Conservation (phyloP, 2,888 invertebrate genomes). For the Salpingus planirostris region DNA sequence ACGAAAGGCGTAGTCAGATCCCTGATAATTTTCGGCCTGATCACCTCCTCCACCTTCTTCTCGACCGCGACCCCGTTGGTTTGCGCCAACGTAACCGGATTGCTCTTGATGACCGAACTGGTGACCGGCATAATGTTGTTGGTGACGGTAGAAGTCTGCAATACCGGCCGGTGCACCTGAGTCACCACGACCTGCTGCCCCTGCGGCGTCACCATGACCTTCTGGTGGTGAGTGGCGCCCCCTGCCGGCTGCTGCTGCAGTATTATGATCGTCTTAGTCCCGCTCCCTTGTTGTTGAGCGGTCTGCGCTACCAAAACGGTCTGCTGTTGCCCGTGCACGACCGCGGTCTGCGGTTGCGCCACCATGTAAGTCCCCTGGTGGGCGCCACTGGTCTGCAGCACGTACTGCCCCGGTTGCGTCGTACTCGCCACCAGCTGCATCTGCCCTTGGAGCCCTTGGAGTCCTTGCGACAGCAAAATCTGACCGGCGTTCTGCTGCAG, state of each 20-base stretch:
- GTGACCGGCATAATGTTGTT: slow-evolving; percentile 39
- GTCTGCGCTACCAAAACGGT: slow-evolving; percentile 60
- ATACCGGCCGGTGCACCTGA: slow-evolving; percentile 47
- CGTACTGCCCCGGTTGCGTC: slow-evolving; percentile 43
- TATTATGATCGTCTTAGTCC: slow-evolving; percentile 62
- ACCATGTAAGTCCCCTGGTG: slow-evolving; percentile 57
- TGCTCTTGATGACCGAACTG: slow-evolving; percentile 28
- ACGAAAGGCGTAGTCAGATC: slow-evolving; percentile 51
- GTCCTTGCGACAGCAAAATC: slow-evolving; percentile 35
- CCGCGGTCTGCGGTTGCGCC: slow-evolving; percentile 54
- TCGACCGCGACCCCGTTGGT: slow-evolving; percentile 15
- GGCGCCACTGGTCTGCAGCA: slow-evolving; percentile 45
- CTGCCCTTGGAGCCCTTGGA: slow-evolving; percentile 35
- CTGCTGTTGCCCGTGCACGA: slow-evolving; percentile 52
- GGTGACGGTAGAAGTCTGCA: slow-evolving; percentile 45
- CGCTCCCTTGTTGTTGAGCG: slow-evolving; percentile 55
- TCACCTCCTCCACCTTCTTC: slow-evolving; percentile 23
- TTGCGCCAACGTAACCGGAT: slow-evolving; percentile 17
- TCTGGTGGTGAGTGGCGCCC: slow-evolving; percentile 33
- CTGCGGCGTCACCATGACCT: slow-evolving; percentile 56
- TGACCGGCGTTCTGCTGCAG: slow-evolving; percentile 34
- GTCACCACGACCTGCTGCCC: slow-evolving; percentile 58
- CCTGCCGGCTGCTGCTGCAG: slow-evolving; percentile 50
- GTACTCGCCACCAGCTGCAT: slow-evolving; percentile 43
- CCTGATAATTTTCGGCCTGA: slow-evolving; percentile 35